These are phyloP conservation scores for Galagoides demidoff DNA, from an alignment of 2,797 vertebrate species.

Conservation along the genomic window DNA sequence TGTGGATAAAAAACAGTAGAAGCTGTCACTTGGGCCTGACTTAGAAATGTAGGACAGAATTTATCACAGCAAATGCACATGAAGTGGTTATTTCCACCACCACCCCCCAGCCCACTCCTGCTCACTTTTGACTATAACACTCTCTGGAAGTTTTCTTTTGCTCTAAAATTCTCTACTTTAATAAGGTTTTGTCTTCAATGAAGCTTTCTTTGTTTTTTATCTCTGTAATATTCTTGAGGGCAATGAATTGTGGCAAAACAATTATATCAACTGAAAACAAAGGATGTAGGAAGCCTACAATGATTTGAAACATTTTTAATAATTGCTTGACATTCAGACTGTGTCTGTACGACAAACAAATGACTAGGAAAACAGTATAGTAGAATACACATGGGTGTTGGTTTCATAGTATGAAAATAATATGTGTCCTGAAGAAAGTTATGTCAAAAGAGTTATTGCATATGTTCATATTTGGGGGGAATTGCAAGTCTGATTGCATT, in stretches of 20 bases:
- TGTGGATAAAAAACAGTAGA: background rate
- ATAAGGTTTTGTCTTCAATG: background rate
- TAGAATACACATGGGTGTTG: background rate
- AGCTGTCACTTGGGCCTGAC: background rate
- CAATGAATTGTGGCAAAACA: conserved; percentile 19
- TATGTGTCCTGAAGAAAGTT: background rate
- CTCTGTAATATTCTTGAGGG: background rate
- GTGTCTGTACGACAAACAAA: background rate
- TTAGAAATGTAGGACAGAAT: background rate
- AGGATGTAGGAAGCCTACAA: background rate
- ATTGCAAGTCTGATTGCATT: background rate
- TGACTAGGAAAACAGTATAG: background rate
- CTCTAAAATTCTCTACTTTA: conserved; percentile 11
- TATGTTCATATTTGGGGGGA: background rate
- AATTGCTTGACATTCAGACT: background rate
- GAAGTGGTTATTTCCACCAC: background rate
- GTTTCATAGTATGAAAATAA: conserved; percentile 5
- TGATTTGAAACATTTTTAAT: background rate
- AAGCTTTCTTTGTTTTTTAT: background rate
- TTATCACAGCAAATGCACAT: background rate
- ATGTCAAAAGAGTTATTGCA: background rate
- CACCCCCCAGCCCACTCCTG: background rate
- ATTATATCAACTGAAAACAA: background rate
- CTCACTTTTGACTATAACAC: background rate
- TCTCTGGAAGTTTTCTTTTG: conserved; percentile 33